phyloP scores from a whole-genome alignment of 2,888 invertebrate genomes.

The Noctua comes region DNA sequence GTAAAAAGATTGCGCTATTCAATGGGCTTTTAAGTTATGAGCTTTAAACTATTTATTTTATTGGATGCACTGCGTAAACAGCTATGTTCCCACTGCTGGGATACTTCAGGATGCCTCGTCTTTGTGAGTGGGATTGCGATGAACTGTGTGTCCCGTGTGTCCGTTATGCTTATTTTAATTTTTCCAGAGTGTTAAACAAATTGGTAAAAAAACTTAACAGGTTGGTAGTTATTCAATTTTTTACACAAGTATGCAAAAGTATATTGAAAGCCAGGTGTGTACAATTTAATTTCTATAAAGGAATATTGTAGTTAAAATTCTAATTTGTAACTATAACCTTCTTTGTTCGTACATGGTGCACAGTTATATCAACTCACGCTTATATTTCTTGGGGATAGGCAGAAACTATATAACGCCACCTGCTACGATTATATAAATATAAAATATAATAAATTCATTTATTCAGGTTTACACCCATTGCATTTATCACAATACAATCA shows the following conservation, averaged over 20 bases:
- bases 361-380: background rate
- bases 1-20: conserved; percentile 11
- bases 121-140: background rate
- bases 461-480: too few species aligned
- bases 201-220: too few species aligned
- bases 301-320: background rate
- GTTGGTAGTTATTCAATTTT: too few species aligned
- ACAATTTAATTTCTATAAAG: background rate
- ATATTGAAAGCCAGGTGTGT: background rate
- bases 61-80: background rate
- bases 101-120: background rate
- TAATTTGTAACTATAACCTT: background rate
- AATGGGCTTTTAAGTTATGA: conserved; percentile 3
- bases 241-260: too few species aligned
- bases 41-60: background rate
- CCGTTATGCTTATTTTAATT: too few species aligned
- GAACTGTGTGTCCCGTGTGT: background rate
- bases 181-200: too few species aligned
- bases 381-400: background rate
- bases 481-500: too few species aligned
- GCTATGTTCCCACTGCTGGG: background rate
- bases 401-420: background rate
- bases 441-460: too few species aligned
- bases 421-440: background rate
- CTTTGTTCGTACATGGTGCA: background rate